Evolutionary conservation across 1,140 invertebrate species (phyloP).

Genomic region (Paraescarpia echinospica): DNA sequence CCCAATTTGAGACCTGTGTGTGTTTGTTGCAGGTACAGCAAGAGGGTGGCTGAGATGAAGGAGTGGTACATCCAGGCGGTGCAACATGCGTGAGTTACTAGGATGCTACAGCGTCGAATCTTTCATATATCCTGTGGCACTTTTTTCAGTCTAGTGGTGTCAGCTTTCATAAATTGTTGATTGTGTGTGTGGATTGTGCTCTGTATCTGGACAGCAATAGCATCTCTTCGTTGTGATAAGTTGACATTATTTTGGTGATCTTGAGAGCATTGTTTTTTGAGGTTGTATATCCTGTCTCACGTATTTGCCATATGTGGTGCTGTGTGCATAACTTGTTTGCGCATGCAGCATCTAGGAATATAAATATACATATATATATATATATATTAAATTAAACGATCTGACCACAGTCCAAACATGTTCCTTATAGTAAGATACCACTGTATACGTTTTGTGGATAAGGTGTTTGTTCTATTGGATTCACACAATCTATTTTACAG

Average conservation of each 20-base stretch:
- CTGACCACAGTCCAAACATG: too few species aligned
- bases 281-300: too few species aligned
- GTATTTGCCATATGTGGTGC: too few species aligned
- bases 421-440: too few species aligned
- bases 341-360: too few species aligned
- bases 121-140: not conserved
- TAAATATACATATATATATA: too few species aligned
- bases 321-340: too few species aligned
- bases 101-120: not conserved
- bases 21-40: constrained; percentile 67
- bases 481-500: not conserved
- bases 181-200: not conserved
- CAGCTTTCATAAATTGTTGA: not conserved
- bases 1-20: not conserved
- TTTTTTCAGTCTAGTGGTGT: not conserved
- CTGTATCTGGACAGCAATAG: not conserved
- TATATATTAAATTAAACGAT: too few species aligned
- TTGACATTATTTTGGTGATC: too few species aligned
- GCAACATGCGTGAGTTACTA: constrained; percentile 72
- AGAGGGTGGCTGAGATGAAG: constrained; percentile 90
- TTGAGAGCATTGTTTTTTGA: too few species aligned
- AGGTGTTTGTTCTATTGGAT: not conserved
- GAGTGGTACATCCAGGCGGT: constrained; percentile 88
- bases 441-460: too few species aligned
- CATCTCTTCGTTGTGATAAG: not conserved